Evolutionary conservation across 2,113 vertebrate species (phyloP), one percentile per base, ranked within the genome.

Genomic region (Vidua macroura): DNA sequence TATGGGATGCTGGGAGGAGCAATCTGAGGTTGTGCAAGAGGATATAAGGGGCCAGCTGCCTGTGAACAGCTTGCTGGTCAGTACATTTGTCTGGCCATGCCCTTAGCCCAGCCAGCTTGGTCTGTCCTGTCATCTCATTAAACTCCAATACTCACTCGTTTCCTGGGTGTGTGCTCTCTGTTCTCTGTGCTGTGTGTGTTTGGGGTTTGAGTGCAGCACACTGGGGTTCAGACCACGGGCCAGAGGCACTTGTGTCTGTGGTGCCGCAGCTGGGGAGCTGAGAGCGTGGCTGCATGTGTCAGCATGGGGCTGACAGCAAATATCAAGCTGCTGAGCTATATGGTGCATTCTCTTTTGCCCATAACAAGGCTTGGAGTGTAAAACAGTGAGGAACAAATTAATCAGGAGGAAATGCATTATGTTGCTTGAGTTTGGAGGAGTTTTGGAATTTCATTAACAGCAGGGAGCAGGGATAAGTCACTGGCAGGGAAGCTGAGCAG

Each of bases 281-380:
- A 2, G 10, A 53, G 11, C 0, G 1, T 59, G 63, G 21, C 6
- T 51, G 11, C 3, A 0, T 8, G 33, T n/a, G 72, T n/a, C 48
- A 53, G 75, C 9, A 4, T 11, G 39, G 9, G 28, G 20, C 31
- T 18, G 5, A 44, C 75, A 48, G 67, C 13, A 62, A 41, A 31
- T 15, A 14, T 30, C 13, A n/a, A 63, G 21, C 41, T 62, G 72
- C 31, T 53, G 48, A 88, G 25, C 30, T 68, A 7, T 0, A 3
- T 2, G 1, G 6, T 59, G 21, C 27, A 10, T 44, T 62, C 25
- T 22, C 15, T 73, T 78, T 25, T 58, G 52, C 31, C n/a, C 6
- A 7, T 49, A 49, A 25, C 31, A 72, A 28, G 48, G 39, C 33
- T 63, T 22, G 2, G 31, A 53, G 25, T 13, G 17, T 46, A 31